Conservation (phyloP, 64 coral and sea anemone genomes). For the Stichodactyla helianthus region DNA sequence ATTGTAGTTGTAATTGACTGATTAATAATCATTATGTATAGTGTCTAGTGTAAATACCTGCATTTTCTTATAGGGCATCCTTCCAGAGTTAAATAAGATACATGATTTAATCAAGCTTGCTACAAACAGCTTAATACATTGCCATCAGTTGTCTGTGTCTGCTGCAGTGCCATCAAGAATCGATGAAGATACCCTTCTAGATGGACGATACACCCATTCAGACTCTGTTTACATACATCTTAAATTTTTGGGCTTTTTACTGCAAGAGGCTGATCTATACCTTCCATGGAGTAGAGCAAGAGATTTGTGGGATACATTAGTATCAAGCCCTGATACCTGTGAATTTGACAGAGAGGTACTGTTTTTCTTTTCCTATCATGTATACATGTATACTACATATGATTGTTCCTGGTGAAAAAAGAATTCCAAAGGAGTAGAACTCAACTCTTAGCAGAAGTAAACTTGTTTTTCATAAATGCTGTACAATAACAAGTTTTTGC, state of each 20-base stretch:
- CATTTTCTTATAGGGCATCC: conserved; percentile 46
- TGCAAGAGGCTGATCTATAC: conserved; percentile 82
- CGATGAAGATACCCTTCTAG: conserved; percentile 78
- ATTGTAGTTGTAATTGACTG: too few relatives aligned
- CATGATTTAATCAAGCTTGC: conserved; percentile 82
- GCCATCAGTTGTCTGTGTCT: conserved; percentile 69
- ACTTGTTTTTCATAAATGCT: too few relatives aligned
- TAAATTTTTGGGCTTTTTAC: conserved; percentile 80
- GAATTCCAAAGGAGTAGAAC: too few relatives aligned
- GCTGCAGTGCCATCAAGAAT: conserved; percentile 38
- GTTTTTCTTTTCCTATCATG: background rate
- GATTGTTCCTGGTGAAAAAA: too few relatives aligned
- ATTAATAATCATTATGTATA: too few relatives aligned
- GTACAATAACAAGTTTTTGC: too few relatives aligned
- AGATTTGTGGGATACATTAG: conserved; percentile 85
- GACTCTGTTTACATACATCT: conserved; percentile 74
- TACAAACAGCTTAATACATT: conserved; percentile 68
- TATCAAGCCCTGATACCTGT: conserved; percentile 72
- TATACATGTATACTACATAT: too few relatives aligned
- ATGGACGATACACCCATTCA: conserved; percentile 73
- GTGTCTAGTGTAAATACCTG: background rate
- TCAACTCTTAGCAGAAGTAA: too few relatives aligned
- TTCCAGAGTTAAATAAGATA: conserved; percentile 80
- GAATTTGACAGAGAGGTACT: conserved; percentile 85
- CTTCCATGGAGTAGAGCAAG: conserved; percentile 74